A percentile compares a stretch with the other conserved stretches of the same genome.
These are phyloP conservation scores for Panthera tigris DNA, from an alignment of 2,113 vertebrate genomes.

Conservation along the genomic window DNA sequence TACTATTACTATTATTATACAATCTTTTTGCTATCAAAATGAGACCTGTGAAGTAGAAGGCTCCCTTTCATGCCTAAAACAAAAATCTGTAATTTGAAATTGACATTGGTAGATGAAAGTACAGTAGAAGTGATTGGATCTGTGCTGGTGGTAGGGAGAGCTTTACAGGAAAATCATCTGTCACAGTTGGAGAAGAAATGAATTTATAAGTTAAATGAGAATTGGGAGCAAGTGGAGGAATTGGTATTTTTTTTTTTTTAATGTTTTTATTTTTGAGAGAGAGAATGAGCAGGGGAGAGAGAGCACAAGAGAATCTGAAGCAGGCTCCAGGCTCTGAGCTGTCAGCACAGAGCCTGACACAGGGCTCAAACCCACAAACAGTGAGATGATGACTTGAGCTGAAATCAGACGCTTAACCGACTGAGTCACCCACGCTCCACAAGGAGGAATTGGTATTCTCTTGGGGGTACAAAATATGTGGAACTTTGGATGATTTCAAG, in stretches of 20 bases:
- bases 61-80: neutral
- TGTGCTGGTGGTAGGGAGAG: neutral
- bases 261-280: too few relatives aligned
- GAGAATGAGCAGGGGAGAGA: too few relatives aligned
- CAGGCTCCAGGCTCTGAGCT: too few relatives aligned
- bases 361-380: too few relatives aligned
- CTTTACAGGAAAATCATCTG: neutral
- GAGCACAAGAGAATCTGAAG: too few relatives aligned
- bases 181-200: neutral
- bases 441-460: neutral
- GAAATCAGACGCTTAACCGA: too few relatives aligned
- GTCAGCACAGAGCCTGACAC: too few relatives aligned
- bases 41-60: conserved; percentile 64
- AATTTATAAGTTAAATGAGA: neutral
- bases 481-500: neutral
- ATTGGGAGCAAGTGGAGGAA: neutral
- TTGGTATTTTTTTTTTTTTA: neutral
- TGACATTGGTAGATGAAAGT: neutral
- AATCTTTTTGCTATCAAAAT: conserved; percentile 13
- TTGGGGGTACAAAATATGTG: neutral
- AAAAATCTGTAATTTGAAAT: neutral
- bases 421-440: too few relatives aligned
- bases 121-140: neutral
- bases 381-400: too few relatives aligned
- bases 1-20: conserved; percentile 16